A percentile compares a stretch with the other conserved stretches of the same genome.
phyloP scores from a whole-genome alignment of 2,888 invertebrate genomes.

The Tachystola acroxantha region DNA sequence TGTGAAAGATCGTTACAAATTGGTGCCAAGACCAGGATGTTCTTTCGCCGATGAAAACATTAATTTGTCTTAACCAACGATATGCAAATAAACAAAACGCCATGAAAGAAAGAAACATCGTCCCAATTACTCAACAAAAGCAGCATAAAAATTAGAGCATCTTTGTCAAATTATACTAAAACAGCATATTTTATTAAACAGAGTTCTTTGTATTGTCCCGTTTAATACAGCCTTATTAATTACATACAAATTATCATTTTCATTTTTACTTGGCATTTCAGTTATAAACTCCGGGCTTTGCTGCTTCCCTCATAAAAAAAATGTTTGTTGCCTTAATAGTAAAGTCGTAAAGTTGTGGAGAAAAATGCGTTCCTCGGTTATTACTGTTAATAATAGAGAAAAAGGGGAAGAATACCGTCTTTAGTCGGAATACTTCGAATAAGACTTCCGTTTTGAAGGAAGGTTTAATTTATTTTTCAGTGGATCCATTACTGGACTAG shows the following conservation, averaged over 20 bases:
- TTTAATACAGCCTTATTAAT: background rate
- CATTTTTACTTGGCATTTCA: background rate
- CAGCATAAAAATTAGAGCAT: too few relatives aligned
- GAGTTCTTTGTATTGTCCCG: too few relatives aligned
- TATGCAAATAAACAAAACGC: too few relatives aligned
- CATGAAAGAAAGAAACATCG: too few relatives aligned
- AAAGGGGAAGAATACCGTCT: background rate
- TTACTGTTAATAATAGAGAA: conserved; percentile 6
- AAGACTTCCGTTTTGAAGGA: conserved; percentile 1
- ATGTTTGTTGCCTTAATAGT: conserved; percentile 2
- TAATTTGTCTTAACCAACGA: too few relatives aligned
- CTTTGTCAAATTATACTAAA: too few relatives aligned
- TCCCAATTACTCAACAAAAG: too few relatives aligned
- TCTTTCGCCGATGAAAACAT: too few relatives aligned
- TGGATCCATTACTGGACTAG: conserved; percentile 5
- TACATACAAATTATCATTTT: conserved; percentile 4
- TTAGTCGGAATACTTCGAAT: conserved; percentile 1
- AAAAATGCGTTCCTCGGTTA: conserved; percentile 4
- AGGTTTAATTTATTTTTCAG: conserved; percentile 11
- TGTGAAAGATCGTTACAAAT: too few relatives aligned
- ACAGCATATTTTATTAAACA: too few relatives aligned
- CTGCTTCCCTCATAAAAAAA: conserved; percentile 3
- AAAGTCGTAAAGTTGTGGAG: conserved; percentile 6
- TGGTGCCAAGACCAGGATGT: too few relatives aligned
- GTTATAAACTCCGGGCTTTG: background rate